Evolutionary conservation across 2,888 invertebrate genomes (phyloP).

Genomic region (Apoderus coryli): DNA sequence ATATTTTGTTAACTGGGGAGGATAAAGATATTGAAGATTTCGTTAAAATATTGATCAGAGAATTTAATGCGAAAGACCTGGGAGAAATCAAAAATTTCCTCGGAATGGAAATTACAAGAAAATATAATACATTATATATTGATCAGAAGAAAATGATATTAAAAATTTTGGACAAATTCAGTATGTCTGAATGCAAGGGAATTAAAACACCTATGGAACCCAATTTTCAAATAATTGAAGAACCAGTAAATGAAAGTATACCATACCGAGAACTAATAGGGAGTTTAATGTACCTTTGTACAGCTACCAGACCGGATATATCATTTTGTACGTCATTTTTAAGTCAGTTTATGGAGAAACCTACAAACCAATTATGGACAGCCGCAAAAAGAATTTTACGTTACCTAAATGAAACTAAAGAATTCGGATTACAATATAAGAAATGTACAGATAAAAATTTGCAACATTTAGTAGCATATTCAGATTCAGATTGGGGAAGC

Average conservation of each 20-base stretch:
- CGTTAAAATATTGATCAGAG: no score
- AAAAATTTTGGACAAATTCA: no score
- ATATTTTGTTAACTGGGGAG: no score
- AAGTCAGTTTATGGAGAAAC: constrained; percentile 8
- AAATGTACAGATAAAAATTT: neutral
- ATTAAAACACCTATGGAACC: no score
- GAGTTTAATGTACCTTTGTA: constrained; percentile 7
- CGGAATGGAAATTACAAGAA: no score
- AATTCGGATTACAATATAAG: neutral
- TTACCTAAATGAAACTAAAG: constrained; percentile 8
- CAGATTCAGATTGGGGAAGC: neutral
- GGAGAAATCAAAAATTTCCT: no score
- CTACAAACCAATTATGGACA: constrained; percentile 7
- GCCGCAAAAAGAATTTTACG: constrained; percentile 9
- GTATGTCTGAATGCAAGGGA: no score
- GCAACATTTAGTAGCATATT: neutral
- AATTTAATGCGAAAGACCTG: no score
- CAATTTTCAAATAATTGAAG: no score
- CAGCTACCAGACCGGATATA: constrained; percentile 10
- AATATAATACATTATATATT: no score
- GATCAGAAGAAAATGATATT: no score
- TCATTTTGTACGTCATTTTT: constrained; percentile 5
- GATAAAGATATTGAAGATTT: no score
- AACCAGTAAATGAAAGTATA: constrained; percentile 17
- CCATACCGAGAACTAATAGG: constrained; percentile 12